phyloP scores from a whole-genome alignment of 2,113 vertebrate species.

The Cardinalis cardinalis region DNA sequence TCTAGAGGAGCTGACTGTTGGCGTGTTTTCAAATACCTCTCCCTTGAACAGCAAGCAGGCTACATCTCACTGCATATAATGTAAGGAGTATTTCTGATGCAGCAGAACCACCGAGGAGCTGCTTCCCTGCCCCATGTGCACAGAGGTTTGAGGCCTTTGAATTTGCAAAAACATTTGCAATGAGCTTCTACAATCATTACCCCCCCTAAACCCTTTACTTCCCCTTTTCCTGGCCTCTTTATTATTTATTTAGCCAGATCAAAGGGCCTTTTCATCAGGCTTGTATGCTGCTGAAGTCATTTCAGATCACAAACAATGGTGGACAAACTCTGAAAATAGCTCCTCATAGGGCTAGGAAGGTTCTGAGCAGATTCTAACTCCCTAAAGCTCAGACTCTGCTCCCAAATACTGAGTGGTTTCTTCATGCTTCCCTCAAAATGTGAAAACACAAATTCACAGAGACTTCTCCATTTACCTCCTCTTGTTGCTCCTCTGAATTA shows the following conservation, averaged over 20 bases:
- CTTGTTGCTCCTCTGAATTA: background rate
- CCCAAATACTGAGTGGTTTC: background rate
- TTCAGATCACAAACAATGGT: constrained; percentile 75
- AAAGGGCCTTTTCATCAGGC: constrained; percentile 74
- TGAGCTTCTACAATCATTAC: constrained; percentile 5
- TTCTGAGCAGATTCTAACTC: constrained; percentile 37
- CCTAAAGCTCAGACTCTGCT: background rate
- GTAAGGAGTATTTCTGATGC: constrained; percentile 24
- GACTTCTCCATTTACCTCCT: background rate
- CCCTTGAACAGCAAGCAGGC: constrained; percentile 44
- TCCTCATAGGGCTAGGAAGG: constrained; percentile 55
- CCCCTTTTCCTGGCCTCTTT: constrained; percentile 64
- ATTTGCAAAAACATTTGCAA: constrained; percentile 29
- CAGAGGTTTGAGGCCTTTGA: background rate
- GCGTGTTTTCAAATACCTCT: constrained; percentile 65
- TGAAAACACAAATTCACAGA: background rate
- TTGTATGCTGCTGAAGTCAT: constrained; percentile 73
- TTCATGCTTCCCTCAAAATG: background rate
- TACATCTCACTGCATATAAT: background rate
- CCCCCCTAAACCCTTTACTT: constrained; percentile 36
- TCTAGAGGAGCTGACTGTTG: constrained; percentile 58
- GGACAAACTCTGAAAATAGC: constrained; percentile 74
- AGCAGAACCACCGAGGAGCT: background rate
- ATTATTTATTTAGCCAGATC: constrained; percentile 78
- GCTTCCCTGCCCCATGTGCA: background rate